Evolutionary conservation across 2,888 invertebrate species (phyloP), one percentile per base, ranked within the genome.

Genomic region (Thera britannica): DNA sequence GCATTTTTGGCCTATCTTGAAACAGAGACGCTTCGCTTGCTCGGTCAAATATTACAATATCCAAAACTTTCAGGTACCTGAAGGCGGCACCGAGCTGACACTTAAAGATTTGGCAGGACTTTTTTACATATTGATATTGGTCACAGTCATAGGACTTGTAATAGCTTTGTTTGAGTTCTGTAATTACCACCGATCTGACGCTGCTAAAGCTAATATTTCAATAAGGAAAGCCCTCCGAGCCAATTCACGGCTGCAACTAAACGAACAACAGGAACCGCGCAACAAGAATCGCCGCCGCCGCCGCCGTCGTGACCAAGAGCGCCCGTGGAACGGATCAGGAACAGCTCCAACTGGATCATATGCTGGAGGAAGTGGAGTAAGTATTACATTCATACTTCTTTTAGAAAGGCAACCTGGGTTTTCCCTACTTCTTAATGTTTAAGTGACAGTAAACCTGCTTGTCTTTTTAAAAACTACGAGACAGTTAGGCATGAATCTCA

Each of bases 61-160:
- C 9, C 2, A 2, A 46, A 9, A 46, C 2, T 69, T 65, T 60
- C 62, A 65, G 65, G 2, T 35, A 34, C 46, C 8, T 9, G 94
- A 75, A 95, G 58, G 95, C 95, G 75, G 96, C 95, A 81, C 97
- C 81, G 98, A 98, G 83, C 94, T 99, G 80, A 98, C 98, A 46
- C 94, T 99, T 70, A 97, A 97, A 84, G 99, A 99, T 93, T 98
- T 99, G 54, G 99, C 99, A 38, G 99, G 99, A 58, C 97, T 99
- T 81, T 99, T 99, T 94, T 99, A 99, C 94, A 98, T 99, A 83
- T 95, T 99, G 74, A 97, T 99, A 81, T 98, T 97, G 38, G 99
- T 99, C 57, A 95, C 99, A 66, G 95, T 97, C 46, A 92, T 99
- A 60, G 98, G 99, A 12, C 95, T 99, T 84, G 95, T 97, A 4